phyloP scores from a whole-genome alignment of 2,797 vertebrate species.

The Semaprochilodus insignis region DNA sequence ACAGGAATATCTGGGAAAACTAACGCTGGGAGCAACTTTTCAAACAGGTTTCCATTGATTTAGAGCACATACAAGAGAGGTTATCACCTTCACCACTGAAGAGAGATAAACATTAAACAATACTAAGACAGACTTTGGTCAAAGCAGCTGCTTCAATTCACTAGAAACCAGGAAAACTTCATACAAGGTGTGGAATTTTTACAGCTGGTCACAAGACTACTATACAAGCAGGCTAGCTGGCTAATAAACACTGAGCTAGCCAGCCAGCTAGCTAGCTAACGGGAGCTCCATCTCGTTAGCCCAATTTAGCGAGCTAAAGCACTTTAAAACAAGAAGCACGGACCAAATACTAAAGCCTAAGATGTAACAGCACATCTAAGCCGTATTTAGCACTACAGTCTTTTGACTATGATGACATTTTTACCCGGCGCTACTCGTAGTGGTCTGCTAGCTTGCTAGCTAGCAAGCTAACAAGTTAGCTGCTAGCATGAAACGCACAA shows the following conservation, averaged over 20 bases:
- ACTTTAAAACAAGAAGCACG: not conserved
- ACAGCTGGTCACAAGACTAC: constrained; percentile 39
- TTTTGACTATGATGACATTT: not conserved
- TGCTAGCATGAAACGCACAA: not conserved
- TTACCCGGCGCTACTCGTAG: not conserved
- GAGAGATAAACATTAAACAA: too few species aligned
- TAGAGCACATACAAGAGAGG: too few species aligned
- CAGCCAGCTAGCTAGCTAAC: not conserved
- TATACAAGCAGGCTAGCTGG: not conserved
- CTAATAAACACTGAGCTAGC: not conserved
- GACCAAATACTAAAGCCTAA: too few species aligned
- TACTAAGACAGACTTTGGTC: too few species aligned
- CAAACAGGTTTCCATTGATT: too few species aligned
- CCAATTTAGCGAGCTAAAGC: not conserved
- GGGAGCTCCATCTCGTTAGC: not conserved
- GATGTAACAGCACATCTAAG: not conserved
- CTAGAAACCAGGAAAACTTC: not conserved
- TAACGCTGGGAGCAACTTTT: too few species aligned
- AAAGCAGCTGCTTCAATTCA: not conserved
- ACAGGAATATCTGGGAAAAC: too few species aligned
- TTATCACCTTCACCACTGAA: too few species aligned
- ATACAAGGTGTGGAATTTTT: constrained; percentile 25
- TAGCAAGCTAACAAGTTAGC: not conserved
- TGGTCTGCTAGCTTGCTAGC: not conserved
- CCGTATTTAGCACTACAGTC: not conserved